phyloP scores from a whole-genome alignment of 2,113 vertebrate species.

The Triplophysa siluroides region DNA sequence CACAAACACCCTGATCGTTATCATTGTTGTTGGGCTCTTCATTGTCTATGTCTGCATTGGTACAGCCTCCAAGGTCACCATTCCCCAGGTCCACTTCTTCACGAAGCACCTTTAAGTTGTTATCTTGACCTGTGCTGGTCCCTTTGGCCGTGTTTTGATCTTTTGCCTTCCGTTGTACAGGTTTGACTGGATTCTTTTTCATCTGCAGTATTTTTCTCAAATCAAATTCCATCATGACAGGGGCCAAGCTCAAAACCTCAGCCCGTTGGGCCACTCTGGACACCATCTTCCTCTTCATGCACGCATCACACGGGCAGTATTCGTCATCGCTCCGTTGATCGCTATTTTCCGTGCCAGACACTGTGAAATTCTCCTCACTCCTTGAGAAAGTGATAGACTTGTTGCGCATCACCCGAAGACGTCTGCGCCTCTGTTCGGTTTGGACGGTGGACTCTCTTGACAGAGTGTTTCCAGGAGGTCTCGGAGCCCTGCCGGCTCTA shows the following conservation, averaged over 20 bases:
- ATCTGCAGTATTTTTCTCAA: conserved; percentile 77
- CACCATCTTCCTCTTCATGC: conserved; percentile 74
- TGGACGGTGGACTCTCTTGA: conserved; percentile 66
- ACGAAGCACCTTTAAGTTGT: conserved; percentile 32
- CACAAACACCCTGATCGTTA: neutral
- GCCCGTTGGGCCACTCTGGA: conserved; percentile 40
- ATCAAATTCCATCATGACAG: conserved; percentile 81
- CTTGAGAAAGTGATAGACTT: conserved; percentile 58
- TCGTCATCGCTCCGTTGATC: conserved; percentile 76
- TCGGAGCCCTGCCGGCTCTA: conserved; percentile 60
- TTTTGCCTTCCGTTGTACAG: neutral
- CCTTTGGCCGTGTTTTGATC: neutral
- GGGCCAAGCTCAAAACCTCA: conserved; percentile 63
- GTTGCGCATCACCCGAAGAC: conserved; percentile 73
- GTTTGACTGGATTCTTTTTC: conserved; percentile 62
- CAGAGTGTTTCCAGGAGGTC: conserved; percentile 66
- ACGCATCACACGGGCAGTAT: conserved; percentile 86
- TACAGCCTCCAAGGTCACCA: neutral
- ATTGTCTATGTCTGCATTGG: neutral
- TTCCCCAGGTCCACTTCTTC: conserved; percentile 7
- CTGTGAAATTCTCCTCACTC: conserved; percentile 64
- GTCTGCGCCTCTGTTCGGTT: conserved; percentile 73
- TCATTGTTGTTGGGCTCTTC: neutral
- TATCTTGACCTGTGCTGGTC: conserved; percentile 3
- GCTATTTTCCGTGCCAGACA: conserved; percentile 66